These are phyloP conservation scores for Mamestra brassicae DNA, from an alignment of 2,888 invertebrate genomes.

Conservation along the genomic window DNA sequence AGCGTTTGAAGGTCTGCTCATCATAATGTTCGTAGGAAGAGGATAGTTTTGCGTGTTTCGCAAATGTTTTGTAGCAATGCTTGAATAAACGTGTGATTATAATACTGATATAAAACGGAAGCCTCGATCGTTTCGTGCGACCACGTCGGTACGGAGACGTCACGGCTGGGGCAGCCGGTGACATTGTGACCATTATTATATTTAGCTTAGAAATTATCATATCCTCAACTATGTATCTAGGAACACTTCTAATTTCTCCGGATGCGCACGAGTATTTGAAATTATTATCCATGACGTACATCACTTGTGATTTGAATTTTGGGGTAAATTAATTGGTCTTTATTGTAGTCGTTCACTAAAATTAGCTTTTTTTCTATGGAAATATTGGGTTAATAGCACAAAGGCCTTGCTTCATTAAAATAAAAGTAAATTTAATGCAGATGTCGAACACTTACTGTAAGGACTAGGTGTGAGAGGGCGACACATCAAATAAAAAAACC, in stretches of 20 bases:
- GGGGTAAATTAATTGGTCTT: background rate
- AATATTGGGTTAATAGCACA: conserved; percentile 7
- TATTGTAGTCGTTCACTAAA: background rate
- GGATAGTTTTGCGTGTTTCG: conserved; percentile 11
- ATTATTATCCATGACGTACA: conserved; percentile 3
- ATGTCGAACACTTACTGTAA: background rate
- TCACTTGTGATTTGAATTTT: background rate
- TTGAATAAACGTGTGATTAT: conserved; percentile 37
- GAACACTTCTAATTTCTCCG: conserved; percentile 18
- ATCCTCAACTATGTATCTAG: conserved; percentile 11
- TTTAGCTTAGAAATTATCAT: conserved; percentile 28
- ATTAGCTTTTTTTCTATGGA: background rate
- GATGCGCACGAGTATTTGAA: conserved; percentile 19
- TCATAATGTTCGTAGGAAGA: conserved; percentile 31
- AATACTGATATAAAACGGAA: conserved; percentile 42
- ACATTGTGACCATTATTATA: conserved; percentile 34
- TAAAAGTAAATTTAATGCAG: conserved; percentile 8
- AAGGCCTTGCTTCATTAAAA: background rate
- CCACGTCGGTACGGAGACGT: conserved; percentile 15
- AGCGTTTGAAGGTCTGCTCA: conserved; percentile 29
- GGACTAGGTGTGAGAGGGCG: background rate
- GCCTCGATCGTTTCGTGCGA: conserved; percentile 13
- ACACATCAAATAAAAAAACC: background rate
- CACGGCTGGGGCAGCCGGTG: conserved; percentile 19
- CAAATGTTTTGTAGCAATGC: conserved; percentile 14